These are phyloP conservation scores for Gavialis gangeticus DNA, from an alignment of 2,113 vertebrate genomes.

Conservation along the genomic window DNA sequence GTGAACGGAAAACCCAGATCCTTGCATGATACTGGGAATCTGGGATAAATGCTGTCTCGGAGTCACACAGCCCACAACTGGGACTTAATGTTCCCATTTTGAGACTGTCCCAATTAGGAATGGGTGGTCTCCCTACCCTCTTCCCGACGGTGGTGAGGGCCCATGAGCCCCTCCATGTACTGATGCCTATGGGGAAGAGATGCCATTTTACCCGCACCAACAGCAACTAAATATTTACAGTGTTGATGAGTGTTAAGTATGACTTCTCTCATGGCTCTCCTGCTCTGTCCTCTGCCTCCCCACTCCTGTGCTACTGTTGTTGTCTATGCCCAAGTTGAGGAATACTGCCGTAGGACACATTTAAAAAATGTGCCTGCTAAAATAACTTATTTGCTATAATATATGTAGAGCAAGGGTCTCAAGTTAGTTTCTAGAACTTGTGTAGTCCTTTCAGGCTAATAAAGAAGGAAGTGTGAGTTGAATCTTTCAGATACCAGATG, in stretches of 20 bases:
- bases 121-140: no score
- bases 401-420: neutral
- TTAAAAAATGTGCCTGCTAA: neutral
- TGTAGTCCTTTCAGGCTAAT: neutral
- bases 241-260: neutral
- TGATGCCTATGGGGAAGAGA: neutral
- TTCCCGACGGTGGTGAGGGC: no score
- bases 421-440: neutral
- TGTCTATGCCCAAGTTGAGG: neutral
- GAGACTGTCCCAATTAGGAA: no score
- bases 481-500: constrained; percentile 13
- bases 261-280: neutral
- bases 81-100: no score
- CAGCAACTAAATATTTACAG: neutral
- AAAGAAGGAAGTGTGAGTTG: neutral
- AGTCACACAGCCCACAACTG: no score
- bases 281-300: neutral
- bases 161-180: no score
- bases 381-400: constrained; percentile 6
- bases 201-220: neutral
- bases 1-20: no score
- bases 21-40: no score
- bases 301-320: neutral
- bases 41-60: no score
- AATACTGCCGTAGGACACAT: neutral